Percentiles rank a stretch among this genome's conserved stretches.
Evolutionary conservation across 1,140 invertebrate genomes (phyloP).

Genomic region (Calephelis nemesis): DNA sequence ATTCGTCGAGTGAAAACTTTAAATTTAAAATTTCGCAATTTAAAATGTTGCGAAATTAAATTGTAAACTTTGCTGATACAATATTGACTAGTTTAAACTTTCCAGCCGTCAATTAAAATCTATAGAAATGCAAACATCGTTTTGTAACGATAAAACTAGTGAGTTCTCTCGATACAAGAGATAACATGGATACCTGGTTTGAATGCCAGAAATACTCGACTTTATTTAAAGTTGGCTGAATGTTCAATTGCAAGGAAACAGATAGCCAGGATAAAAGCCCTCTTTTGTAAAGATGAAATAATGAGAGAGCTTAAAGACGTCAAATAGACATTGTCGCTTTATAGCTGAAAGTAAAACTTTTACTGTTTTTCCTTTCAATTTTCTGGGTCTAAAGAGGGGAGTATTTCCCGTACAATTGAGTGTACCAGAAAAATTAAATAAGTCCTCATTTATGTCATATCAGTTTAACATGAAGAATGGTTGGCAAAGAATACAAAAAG

Average conservation of each 20-base stretch:
- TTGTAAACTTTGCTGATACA: background rate
- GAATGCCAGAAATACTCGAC: constrained; percentile 1
- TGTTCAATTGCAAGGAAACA: constrained; percentile 16
- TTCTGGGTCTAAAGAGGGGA: constrained; percentile 10
- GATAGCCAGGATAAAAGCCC: constrained; percentile 10
- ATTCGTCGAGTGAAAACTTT: background rate
- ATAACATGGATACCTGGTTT: background rate
- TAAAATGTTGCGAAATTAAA: background rate
- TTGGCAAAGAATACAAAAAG: background rate
- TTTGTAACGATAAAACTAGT: constrained; percentile 29
- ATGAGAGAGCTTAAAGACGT: constrained; percentile 15
- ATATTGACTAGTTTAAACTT: background rate
- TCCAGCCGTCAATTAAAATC: constrained; percentile 4
- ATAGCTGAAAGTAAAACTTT: constrained; percentile 13
- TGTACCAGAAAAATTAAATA: constrained; percentile 11
- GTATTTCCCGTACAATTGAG: background rate
- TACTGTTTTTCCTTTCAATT: constrained; percentile 19
- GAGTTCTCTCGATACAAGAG: background rate
- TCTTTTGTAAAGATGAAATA: constrained; percentile 17
- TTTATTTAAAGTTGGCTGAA: constrained; percentile 8
- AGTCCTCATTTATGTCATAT: background rate
- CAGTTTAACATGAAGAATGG: constrained; percentile 1
- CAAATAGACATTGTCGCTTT: constrained; percentile 18
- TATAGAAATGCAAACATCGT: constrained; percentile 20
- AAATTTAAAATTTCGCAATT: too few relatives aligned